Evolutionary conservation across 2,113 vertebrate species (phyloP), one percentile per base, ranked within the genome.

Genomic region (Melanotaenia duboulayi): DNA sequence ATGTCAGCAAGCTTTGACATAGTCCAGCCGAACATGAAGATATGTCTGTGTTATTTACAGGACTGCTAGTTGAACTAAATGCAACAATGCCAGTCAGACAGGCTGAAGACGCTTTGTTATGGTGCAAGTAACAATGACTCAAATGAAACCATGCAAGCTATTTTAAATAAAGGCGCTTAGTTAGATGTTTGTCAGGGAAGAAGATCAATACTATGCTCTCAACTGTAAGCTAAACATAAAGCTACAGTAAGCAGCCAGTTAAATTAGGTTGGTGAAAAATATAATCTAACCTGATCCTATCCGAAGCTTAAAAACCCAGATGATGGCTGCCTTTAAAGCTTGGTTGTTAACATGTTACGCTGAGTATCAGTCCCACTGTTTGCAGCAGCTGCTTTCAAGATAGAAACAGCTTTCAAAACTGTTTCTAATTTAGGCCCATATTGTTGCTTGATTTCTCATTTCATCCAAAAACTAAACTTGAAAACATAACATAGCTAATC

Each of bases 1-100:
- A 83, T 80, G 86, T 84, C 90, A 90, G 78, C 75, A 23, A 81
- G 86, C 67, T 79, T 80, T 88, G 88, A 91, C 82, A 72, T 56
- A 17, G 72, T 70, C 84, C 82, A 80, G 85, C 48, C 70, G 65
- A 22, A 77, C 65, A 64, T 75, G 67, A 75, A 74, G 84, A 80
- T 63, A 81, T 72, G 60, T 82, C 50, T 37, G 65, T 49, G 76
- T 75, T 78, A 81, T 80, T 80, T 48, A 37, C 24, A 42, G 71
- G 39, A 57, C 40, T 1, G 61, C 51, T 24, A 16, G 68, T 52
- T 59, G 52, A 60, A 59, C 66, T 48, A 49, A 78, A 62, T 28
- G 24, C 66, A 69, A 23, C 49, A 25, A 19, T 52, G 37, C n/a
- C 6, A 7, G 22, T 19, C 37, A 1, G 19, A 66, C 11, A 16